Evolutionary conservation across 2,113 vertebrate genomes (phyloP).

Genomic region (Marcusenius ussheri): DNA sequence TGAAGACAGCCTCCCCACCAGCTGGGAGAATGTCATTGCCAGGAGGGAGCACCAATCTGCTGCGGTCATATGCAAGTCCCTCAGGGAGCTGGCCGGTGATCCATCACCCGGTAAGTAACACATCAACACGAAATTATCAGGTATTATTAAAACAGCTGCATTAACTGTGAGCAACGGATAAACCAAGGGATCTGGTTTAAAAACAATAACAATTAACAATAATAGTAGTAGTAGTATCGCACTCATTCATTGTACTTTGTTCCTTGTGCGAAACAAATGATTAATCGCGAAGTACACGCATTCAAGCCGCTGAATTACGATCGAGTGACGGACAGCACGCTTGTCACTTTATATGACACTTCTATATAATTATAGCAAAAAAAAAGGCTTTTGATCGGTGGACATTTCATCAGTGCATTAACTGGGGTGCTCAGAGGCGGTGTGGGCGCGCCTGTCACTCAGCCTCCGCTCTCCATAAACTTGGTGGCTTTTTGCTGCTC

Average conservation of each 20-base stretch:
- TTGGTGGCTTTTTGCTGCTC: neutral
- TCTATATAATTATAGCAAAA: neutral
- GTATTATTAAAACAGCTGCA: neutral
- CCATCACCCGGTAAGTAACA: neutral
- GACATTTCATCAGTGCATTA: neutral
- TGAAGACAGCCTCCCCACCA: neutral
- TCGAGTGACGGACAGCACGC: neutral
- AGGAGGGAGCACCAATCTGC: neutral
- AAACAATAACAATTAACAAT: neutral
- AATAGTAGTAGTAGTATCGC: neutral
- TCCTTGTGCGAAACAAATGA: neutral
- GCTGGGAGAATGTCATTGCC: neutral
- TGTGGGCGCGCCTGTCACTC: neutral
- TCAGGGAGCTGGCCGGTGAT: neutral
- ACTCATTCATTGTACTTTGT: neutral
- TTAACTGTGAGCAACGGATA: neutral
- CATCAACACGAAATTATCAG: neutral
- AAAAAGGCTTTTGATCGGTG: neutral
- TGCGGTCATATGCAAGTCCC: neutral
- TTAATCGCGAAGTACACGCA: neutral
- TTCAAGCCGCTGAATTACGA: neutral
- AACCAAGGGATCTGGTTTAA: neutral
- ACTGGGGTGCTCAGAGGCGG: neutral
- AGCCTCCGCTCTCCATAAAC: slow-evolving; percentile 7
- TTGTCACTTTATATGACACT: neutral